Evolutionary conservation across 2,113 vertebrate genomes (phyloP), one percentile per base, ranked within the genome.

Genomic region (Chionomys nivalis): DNA sequence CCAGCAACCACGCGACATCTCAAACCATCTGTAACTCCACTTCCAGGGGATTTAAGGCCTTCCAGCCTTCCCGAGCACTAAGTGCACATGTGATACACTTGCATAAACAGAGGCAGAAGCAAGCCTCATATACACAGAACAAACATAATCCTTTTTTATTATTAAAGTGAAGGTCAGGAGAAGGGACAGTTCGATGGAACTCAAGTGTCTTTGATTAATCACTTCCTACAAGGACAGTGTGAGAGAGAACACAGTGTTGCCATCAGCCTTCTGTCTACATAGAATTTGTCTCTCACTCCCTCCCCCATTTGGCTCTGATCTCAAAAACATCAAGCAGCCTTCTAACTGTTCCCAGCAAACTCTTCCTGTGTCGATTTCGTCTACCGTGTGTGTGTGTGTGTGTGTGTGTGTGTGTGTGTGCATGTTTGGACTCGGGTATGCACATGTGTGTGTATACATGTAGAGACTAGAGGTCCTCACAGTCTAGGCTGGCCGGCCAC

Each of bases 331-430:
- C 65, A 76, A 90, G 8, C 44, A 61, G 66, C n/a, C 93, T 94
- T 93, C 83, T 58, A 31, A 91, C 96, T 75, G 85, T 52, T 81
- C 89, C 79, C 39, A 97, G 86, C 23, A 97, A 98, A 94, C 66
- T 61, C 42, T 96, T 61, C 47, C 63, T 68, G 11, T 9, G 63
- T 87, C 44, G 93, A 49, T 36, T 26, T 96, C 68, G 91, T 87
- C 36, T 33, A 65, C 9, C 39, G 36, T 23, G 36, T 44, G 39
- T 75, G 73, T 75, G 72, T 42, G 72, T 75, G 33, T 81, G 33
- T n/a, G 49, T 81, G 31, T 55, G 33, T 11, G 21, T 13, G 21
- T n/a, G 33, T 12, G 2, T n/a, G 9, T 21, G 10, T 73, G 72
- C 36, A 12, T n/a, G 78, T 55, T n/a, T 81, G 21, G 19, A 36